Conservation (phyloP, 2,888 invertebrate genomes). For the Pseudococcus jackbeardsleyi region DNA sequence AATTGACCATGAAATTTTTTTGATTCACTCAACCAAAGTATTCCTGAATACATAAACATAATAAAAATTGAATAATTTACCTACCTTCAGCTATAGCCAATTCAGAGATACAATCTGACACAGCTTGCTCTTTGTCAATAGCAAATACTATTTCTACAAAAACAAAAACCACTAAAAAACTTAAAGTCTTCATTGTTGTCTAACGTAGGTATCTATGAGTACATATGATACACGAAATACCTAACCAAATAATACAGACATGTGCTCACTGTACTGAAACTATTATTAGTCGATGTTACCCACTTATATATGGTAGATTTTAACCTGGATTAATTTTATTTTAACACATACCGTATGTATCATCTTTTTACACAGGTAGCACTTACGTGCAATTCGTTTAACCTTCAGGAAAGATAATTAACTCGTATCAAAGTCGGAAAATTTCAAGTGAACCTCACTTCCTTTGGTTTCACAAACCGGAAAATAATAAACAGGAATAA, state of each 20-base stretch:
- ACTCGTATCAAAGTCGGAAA: conserved; percentile 1
- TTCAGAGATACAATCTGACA: conserved; percentile 23
- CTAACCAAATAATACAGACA: background rate
- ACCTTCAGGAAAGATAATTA: conserved; percentile 30
- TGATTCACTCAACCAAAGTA: conserved; percentile 3
- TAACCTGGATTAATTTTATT: background rate
- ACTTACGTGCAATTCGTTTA: background rate
- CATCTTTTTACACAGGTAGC: background rate
- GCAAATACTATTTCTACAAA: background rate
- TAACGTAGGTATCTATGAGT: background rate
- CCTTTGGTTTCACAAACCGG: conserved; percentile 17
- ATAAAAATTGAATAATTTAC: background rate
- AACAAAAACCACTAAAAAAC: background rate
- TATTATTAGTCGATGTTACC: background rate
- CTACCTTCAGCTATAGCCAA: conserved; percentile 52
- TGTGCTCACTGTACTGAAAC: background rate
- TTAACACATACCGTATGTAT: background rate
- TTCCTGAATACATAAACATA: background rate
- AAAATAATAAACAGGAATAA: conserved; percentile 12
- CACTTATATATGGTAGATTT: background rate
- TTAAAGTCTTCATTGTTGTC: background rate
- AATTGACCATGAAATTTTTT: background rate
- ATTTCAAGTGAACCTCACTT: background rate
- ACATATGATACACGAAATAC: background rate
- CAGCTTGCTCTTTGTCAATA: conserved; percentile 39